Conservation (phyloP, 2,797 vertebrate genomes). For the Gymnocypris eckloni region DNA sequence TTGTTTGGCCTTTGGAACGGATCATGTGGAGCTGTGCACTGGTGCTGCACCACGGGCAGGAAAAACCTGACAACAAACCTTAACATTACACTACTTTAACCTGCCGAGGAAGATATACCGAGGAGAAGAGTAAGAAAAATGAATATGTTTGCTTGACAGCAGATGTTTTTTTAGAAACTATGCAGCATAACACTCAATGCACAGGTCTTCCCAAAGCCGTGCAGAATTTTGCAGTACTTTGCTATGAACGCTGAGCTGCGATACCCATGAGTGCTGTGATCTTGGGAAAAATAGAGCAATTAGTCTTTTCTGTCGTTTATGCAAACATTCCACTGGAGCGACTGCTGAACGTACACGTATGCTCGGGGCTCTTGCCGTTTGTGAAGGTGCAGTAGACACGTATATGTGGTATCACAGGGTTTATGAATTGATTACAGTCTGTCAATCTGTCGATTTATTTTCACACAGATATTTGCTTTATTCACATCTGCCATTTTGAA, state of each 20-base stretch:
- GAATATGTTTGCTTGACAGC: conserved; percentile 54
- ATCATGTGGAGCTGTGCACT: conserved; percentile 66
- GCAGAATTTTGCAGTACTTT: conserved; percentile 46
- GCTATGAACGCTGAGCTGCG: conserved; percentile 12
- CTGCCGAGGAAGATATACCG: conserved; percentile 58
- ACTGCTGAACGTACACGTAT: conserved; percentile 31
- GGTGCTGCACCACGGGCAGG: conserved; percentile 54
- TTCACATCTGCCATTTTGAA: neutral
- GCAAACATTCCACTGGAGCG: conserved; percentile 34
- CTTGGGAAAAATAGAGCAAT: conserved; percentile 33
- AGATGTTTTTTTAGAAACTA: conserved; percentile 1
- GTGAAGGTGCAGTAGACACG: conserved; percentile 6
- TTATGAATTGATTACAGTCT: neutral
- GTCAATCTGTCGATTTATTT: neutral
- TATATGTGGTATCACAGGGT: neutral
- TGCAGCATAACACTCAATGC: conserved; percentile 18
- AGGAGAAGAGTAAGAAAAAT: neutral
- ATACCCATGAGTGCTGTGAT: neutral
- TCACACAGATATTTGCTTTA: neutral
- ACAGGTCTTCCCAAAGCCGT: conserved; percentile 36
- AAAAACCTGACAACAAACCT: conserved; percentile 81
- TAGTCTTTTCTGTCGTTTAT: conserved; percentile 39
- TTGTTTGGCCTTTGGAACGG: conserved; percentile 76
- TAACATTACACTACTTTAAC: conserved; percentile 82
- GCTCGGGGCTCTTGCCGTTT: neutral